A percentile compares a stretch with the other conserved stretches of the same genome.
Evolutionary conservation across 1,140 invertebrate genomes (phyloP).

Genomic region (Macrostomum lignano): DNA sequence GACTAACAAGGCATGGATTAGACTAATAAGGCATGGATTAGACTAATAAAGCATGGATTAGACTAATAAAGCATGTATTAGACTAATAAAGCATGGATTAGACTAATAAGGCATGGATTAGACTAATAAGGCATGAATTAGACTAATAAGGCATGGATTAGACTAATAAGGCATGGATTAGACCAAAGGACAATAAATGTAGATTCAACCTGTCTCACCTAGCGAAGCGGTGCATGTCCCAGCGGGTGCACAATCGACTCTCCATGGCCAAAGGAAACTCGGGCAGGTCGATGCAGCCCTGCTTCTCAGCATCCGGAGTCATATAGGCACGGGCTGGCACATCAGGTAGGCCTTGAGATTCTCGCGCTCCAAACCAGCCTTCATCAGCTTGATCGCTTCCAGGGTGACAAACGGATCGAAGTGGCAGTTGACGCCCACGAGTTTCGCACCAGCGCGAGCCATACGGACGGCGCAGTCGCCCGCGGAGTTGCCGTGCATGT

Average conservation of each 20-base stretch:
- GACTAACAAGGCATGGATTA: no score
- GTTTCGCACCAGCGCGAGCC: constrained; percentile 25
- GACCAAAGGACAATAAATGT: no score
- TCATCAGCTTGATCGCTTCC: constrained; percentile 20
- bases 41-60: no score
- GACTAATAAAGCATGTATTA: no score
- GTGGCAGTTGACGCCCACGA: constrained; percentile 28
- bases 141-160: no score
- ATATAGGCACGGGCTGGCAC: constrained; percentile 23
- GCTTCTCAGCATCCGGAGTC: constrained; percentile 23
- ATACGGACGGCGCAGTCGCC: constrained; percentile 25
- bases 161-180: no score
- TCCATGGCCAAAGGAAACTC: constrained; percentile 29
- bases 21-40: no score
- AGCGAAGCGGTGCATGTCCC: constrained; percentile 26
- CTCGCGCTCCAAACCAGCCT: constrained; percentile 15
- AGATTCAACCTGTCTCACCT: no score
- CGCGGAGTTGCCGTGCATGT: constrained; percentile 18
- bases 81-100: no score
- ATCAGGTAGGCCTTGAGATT: constrained; percentile 20
- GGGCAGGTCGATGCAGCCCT: constrained; percentile 28
- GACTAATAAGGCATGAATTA: no score
- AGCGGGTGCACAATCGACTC: constrained; percentile 22
- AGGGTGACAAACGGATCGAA: constrained; percentile 22
- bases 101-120: no score